phyloP scores from a whole-genome alignment of 2,113 vertebrate genomes.

The Todiramphus saurophagus region DNA sequence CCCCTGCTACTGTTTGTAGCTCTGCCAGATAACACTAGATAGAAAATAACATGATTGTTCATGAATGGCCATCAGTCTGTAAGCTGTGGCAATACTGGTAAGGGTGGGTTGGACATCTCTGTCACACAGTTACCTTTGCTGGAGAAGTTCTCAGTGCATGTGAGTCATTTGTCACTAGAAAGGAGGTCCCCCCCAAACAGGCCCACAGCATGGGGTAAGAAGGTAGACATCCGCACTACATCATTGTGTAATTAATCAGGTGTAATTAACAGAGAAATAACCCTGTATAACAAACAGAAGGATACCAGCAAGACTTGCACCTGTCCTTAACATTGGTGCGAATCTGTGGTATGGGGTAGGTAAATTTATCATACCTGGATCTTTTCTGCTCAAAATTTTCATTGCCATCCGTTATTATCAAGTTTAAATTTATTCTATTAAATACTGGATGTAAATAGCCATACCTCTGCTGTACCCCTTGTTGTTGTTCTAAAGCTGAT shows the following conservation, averaged over 20 bases:
- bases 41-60: neutral
- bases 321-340: rapidly evolving
- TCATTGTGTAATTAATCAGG: neutral
- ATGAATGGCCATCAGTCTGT: neutral
- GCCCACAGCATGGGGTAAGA: neutral
- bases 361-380: neutral
- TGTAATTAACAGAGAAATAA: neutral
- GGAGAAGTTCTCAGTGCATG: neutral
- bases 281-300: neutral
- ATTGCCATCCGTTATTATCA: neutral
- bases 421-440: neutral
- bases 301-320: neutral
- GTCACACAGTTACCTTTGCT: rapidly evolving
- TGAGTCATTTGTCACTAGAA: neutral
- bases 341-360: neutral
- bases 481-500: no score
- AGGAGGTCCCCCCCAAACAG: neutral
- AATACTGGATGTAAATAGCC: neutral
- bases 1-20: neutral
- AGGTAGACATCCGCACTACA: neutral
- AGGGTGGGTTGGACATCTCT: neutral
- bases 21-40: neutral
- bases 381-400: neutral
- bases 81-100: neutral
- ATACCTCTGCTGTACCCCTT: neutral